Percentiles rank a stretch among this genome's conserved stretches.
Conservation (phyloP, 2,888 invertebrate species). For the Herminia tarsipennalis region DNA sequence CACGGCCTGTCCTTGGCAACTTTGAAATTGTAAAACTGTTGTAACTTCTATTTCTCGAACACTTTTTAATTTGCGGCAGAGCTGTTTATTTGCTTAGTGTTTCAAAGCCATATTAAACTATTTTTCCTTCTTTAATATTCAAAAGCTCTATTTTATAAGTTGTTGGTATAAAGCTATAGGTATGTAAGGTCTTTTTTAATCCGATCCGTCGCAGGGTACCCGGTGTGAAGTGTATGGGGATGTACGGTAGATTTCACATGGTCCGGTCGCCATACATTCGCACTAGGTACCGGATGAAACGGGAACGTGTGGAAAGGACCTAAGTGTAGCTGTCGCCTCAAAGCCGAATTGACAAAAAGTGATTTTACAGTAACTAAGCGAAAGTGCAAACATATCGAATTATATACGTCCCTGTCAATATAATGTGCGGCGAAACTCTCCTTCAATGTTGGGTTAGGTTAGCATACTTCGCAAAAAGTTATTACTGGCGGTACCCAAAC, state of each 20-base stretch:
- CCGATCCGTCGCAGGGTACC: too few species aligned
- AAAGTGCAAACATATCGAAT: constrained; percentile 41
- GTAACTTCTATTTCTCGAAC: constrained; percentile 6
- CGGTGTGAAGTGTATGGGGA: too few species aligned
- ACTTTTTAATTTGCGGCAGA: constrained; percentile 9
- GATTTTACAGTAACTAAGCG: constrained; percentile 46
- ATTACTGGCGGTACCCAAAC: constrained; percentile 57
- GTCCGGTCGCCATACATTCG: too few species aligned
- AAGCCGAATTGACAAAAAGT: too few species aligned
- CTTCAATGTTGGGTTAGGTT: constrained; percentile 46
- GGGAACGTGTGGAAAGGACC: too few species aligned
- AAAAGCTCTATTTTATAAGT: constrained; percentile 14
- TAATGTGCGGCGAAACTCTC: constrained; percentile 36
- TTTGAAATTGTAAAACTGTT: too few species aligned
- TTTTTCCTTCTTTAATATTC: constrained; percentile 23
- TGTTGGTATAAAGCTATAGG: constrained; percentile 19
- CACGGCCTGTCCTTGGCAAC: constrained; percentile 11
- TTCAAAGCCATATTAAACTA: constrained; percentile 18
- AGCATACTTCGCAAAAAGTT: constrained; percentile 59
- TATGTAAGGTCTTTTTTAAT: too few species aligned
- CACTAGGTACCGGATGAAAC: too few species aligned
- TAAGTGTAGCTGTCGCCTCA: constrained; percentile 21
- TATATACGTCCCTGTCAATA: constrained; percentile 38
- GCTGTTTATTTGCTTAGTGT: constrained; percentile 21
- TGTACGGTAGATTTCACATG: too few species aligned